Conservation (phyloP, 2,888 invertebrate genomes). For the Cremastinae sp. region DNA sequence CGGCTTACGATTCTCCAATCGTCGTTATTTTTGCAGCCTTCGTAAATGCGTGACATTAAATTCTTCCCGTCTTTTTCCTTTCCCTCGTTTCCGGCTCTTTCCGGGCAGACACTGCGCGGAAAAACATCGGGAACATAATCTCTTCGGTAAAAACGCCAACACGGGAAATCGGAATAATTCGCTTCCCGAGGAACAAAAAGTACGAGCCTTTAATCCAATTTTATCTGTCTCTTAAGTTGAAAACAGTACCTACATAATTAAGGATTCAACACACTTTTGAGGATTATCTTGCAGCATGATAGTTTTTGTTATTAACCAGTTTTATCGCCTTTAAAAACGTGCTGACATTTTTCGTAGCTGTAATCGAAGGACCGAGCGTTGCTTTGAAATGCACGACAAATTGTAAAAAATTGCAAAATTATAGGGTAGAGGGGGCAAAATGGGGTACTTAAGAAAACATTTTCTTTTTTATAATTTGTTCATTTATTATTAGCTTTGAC, state of each 20-base stretch:
- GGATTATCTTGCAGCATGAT: not conserved
- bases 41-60: slow-evolving; percentile 29
- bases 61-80: slow-evolving; percentile 10
- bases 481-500: too few species aligned
- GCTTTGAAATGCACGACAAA: too few species aligned
- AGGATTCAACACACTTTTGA: not conserved
- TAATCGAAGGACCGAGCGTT: too few species aligned
- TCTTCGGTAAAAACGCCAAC: not conserved
- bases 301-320: too few species aligned
- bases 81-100: not conserved
- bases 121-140: slow-evolving; percentile 32
- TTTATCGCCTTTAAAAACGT: too few species aligned
- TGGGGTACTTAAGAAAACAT: too few species aligned
- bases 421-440: too few species aligned
- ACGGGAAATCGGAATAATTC: slow-evolving; percentile 32
- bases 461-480: too few species aligned
- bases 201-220: slow-evolving; percentile 24
- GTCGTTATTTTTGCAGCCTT: slow-evolving; percentile 49
- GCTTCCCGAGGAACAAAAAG: slow-evolving; percentile 25
- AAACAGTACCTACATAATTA: slow-evolving; percentile 1
- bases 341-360: too few species aligned
- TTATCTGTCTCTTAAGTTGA: slow-evolving; percentile 14
- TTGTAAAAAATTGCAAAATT: too few species aligned
- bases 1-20: slow-evolving; percentile 39
- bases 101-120: not conserved